phyloP scores from a whole-genome alignment of 2,113 vertebrate species.

The Suricata suricatta region DNA sequence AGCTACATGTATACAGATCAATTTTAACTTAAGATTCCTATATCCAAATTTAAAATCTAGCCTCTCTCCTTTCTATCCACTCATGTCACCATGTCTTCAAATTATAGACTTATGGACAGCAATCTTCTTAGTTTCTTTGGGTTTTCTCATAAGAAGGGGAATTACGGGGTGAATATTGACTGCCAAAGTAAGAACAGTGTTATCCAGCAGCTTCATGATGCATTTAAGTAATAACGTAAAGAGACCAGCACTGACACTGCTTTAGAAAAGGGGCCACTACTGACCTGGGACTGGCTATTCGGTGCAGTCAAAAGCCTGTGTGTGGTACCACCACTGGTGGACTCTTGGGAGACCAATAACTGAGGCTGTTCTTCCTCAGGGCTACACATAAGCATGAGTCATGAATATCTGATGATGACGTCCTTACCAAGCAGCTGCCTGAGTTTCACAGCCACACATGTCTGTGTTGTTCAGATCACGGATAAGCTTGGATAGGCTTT shows the following conservation, averaged over 20 bases:
- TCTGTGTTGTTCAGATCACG: neutral
- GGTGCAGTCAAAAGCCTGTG: neutral
- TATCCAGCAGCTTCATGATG: neutral
- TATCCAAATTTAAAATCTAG: neutral
- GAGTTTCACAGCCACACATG: neutral
- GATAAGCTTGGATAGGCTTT: neutral
- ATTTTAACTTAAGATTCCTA: neutral
- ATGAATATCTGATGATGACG: neutral
- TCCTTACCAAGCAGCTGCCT: neutral
- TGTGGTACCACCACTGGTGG: neutral
- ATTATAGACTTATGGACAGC: neutral
- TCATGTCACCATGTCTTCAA: neutral
- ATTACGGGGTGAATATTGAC: neutral
- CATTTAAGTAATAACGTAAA: neutral
- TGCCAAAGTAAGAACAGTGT: neutral
- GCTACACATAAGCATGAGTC: neutral
- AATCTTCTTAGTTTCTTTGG: neutral
- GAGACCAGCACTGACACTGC: neutral
- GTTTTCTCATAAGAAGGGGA: neutral
- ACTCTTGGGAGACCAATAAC: neutral
- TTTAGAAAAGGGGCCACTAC: neutral
- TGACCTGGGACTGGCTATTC: neutral
- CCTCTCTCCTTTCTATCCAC: neutral
- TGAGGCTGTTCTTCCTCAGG: rapidly evolving
- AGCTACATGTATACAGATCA: neutral